Base-by-base conservation (phyloP, 2,797 vertebrate species). In the Cyclura pinguis region DNA sequence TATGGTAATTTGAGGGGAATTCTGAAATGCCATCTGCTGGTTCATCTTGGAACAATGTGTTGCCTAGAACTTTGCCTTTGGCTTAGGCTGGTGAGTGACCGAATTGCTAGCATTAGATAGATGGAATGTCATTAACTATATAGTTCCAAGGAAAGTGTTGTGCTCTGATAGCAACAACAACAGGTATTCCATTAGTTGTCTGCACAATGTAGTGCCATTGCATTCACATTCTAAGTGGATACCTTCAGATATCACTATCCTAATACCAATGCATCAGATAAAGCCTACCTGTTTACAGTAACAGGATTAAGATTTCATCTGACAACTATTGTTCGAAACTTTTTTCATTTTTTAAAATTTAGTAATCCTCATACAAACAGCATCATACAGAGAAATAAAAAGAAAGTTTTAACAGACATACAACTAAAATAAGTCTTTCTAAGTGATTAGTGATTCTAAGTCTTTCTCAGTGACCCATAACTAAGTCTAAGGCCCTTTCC, bases 1-100 rank as follows among this genome's bases (percentile, higher is more conserved):
- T 88, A 29, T 47, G 24, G n/a, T 38, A 72, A 59, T 82, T 6
- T 47, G 67, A 82, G 69, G 27, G 13, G 38, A 73, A 64, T 83
- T 74, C 55, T 76, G 35, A 89, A 89, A 64, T 89, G 57, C 27
- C 52, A 80, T 81, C 84, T 73, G 38, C 59, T 62, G 32, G 87
- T 59, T 62, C 32, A 62, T 35, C 55, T 50, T 74, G 73, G 72
- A 52, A 78, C 10, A 62, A 32, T n/a, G 9, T 52, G 47, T 20
- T 29, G 12, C 35, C 38, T 64, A 89, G 57, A 77, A 64, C 77
- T 83, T 78, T 72, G 50, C 12, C 32, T 74, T n/a, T 78, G 50
- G 16, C 3, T 6, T 47, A 59, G 10, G 22, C 35, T 20, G 42
- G 84, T 78, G 59, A 78, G 29, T 89, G 80, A 64, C 22, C 38